Evolutionary conservation across 2,888 invertebrate species (phyloP), one percentile per base, ranked within the genome.

Genomic region (Laothoe populi): DNA sequence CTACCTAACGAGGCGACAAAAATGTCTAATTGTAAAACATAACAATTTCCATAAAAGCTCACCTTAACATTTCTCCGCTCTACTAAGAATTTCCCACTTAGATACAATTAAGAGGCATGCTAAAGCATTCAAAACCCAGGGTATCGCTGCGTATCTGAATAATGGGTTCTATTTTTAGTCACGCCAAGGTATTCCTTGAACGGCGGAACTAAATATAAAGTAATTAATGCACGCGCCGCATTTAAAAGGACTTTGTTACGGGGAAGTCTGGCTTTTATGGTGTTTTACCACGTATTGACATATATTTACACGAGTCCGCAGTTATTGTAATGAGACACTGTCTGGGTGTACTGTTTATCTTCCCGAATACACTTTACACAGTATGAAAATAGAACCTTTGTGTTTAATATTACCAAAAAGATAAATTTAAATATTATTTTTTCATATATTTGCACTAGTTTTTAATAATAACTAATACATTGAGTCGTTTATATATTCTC

Each of bases 181-280:
- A 46, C 58, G 53, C 49, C 66, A 67, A 60, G 57, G 67, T 64
- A 65, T 71, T 71, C 71, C 68, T 67, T 60, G 68, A 70, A 70
- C 45, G 59, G 59, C 48, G 60, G 31, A 58, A 63, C 66, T 70
- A 70, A 70, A 72, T 70, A 68, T 72, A 72, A 72, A 70, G 53
- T 65, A 62, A 65, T 65, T 63, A 61, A 49, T 21, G 61, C 70
- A 70, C 72, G 71, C 64, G 66, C 62, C 60, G 72, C 64, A 67
- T 72, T 62, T 63, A 49, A 63, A 62, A 69, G 62, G 24, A 65
- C 67, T 63, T 63, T 59, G 46, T 42, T 57, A 61, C 19, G 48
- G 59, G 59, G 64, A 64, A 64, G 40, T 19, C 23, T 23, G 58
- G 26, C 40, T 57, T 57, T 60, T 48, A 31, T 60, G 48, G 60